Evolutionary conservation across 1,140 invertebrate genomes (phyloP).

Genomic region (Adelges cooleyi): DNA sequence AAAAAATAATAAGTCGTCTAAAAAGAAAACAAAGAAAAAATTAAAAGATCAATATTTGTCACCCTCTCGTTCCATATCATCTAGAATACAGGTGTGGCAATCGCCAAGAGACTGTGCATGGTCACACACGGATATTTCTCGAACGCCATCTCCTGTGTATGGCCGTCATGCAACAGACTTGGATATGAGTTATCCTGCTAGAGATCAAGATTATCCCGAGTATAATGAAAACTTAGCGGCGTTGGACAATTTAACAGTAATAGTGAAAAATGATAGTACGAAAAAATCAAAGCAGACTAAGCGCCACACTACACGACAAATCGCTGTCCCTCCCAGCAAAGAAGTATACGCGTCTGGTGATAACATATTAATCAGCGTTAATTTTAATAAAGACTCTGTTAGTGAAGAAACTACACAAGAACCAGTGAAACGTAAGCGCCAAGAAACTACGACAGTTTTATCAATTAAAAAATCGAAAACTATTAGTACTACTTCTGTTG

Average conservation of each 20-base stretch:
- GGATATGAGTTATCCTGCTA: not conserved
- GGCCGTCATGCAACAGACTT: not conserved
- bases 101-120: slow-evolving; percentile 6
- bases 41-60: slow-evolving; percentile 12
- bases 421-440: slow-evolving; percentile 6
- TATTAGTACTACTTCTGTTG: slow-evolving; percentile 35
- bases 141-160: slow-evolving; percentile 4
- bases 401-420: slow-evolving; percentile 8
- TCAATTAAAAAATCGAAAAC: not conserved
- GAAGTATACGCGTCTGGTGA: slow-evolving; percentile 84
- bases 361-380: slow-evolving; percentile 82
- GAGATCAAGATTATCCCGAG: slow-evolving; percentile 16
- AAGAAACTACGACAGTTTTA: not conserved
- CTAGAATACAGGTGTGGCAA: not conserved
- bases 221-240: slow-evolving; percentile 22
- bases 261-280: slow-evolving; percentile 34
- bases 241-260: slow-evolving; percentile 25
- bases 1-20: not conserved
- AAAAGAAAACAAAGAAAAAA: slow-evolving; percentile 17
- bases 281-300: slow-evolving; percentile 24
- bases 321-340: slow-evolving; percentile 55
- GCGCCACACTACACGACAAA: slow-evolving; percentile 10
- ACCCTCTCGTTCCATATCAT: not conserved
- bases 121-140: slow-evolving; percentile 23
- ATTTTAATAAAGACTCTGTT: slow-evolving; percentile 47